These are phyloP conservation scores for Anguilla marmorata DNA, from an alignment of 2,797 vertebrate species.

Conservation along the genomic window DNA sequence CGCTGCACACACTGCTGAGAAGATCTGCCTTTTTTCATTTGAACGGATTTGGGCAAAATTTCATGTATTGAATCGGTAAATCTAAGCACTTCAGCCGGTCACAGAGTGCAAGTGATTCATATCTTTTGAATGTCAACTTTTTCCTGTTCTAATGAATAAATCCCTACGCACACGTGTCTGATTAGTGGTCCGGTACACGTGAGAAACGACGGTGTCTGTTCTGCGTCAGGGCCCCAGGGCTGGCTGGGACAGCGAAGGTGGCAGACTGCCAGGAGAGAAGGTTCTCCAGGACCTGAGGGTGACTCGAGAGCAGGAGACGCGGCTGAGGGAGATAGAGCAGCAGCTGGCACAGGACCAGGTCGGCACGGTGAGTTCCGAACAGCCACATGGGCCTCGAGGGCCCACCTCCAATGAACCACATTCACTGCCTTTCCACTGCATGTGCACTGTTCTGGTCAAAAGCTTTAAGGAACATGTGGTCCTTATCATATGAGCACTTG, in stretches of 20 bases:
- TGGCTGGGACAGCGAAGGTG: constrained; percentile 62
- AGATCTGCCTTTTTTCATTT: neutral
- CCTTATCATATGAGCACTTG: neutral
- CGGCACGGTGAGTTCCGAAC: constrained; percentile 44
- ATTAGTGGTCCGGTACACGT: constrained; percentile 50
- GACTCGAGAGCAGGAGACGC: constrained; percentile 75
- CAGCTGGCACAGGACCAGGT: constrained; percentile 75
- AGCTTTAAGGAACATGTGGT: neutral
- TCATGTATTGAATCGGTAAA: neutral
- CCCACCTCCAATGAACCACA: neutral
- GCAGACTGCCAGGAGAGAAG: constrained; percentile 79
- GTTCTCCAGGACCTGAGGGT: constrained; percentile 80
- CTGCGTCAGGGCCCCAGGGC: constrained; percentile 52
- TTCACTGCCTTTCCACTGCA: neutral
- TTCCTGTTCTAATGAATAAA: constrained; percentile 16
- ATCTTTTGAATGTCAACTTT: constrained; percentile 36
- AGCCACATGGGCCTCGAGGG: neutral
- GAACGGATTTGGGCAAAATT: neutral
- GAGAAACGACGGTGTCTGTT: constrained; percentile 55
- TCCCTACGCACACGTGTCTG: constrained; percentile 45
- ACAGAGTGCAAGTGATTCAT: constrained; percentile 4
- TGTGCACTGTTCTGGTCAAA: neutral
- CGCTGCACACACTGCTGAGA: neutral
- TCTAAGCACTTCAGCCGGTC: neutral
- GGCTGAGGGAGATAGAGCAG: constrained; percentile 84